Base-by-base conservation (phyloP, 2,888 invertebrate genomes). In the Dilophus febrilis region DNA sequence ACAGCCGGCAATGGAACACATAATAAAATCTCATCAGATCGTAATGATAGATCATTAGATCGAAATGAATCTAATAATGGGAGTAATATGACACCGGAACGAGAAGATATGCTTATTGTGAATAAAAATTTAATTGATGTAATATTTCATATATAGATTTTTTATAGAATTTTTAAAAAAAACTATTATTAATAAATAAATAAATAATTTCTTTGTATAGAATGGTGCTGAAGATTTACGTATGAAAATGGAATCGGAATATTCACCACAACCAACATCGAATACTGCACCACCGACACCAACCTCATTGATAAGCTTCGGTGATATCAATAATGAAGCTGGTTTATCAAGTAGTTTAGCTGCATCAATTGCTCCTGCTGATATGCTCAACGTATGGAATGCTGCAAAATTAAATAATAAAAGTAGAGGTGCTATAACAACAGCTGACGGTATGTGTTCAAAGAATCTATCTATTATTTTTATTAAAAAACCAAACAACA, bases 361-460 rank as follows among this genome's bases (percentile, higher is more conserved):
- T 13, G 55, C 59, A 27, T 58, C 62, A 34, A 62, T 61, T 46
- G 61, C 63, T 35, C 69, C 71, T 29, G 69, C 69, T 54, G 70
- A 72, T 42, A 73, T 62, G 62, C 49, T 64, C 46, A 61, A 72
- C 48, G 66, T 71, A 45, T 74, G 73, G 72, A 72, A 73, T 42
- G 63, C 70, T 44, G 72, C 73, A 56, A 64, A 72, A 50, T 67
- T 73, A 51, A 72, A 71, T 41, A 73, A 72, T 66, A 79, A 85
- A 64, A 79, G 82, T 52, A n/a, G n/a, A n/a, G 79, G 79, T 48
- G 77, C 81, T 52, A 81, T 85, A 49, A 77, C 82, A 53, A 86
- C 86, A 55, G 78, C 85, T 53, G 85, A 86, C 59, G 85, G 85
- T 84, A 56, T 71, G 66, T 43, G 41, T 36, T 44, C 30, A 36